A percentile compares a stretch with the other conserved stretches of the same genome.
phyloP scores from a whole-genome alignment of 2,888 invertebrate genomes.

The Clanis bilineata region DNA sequence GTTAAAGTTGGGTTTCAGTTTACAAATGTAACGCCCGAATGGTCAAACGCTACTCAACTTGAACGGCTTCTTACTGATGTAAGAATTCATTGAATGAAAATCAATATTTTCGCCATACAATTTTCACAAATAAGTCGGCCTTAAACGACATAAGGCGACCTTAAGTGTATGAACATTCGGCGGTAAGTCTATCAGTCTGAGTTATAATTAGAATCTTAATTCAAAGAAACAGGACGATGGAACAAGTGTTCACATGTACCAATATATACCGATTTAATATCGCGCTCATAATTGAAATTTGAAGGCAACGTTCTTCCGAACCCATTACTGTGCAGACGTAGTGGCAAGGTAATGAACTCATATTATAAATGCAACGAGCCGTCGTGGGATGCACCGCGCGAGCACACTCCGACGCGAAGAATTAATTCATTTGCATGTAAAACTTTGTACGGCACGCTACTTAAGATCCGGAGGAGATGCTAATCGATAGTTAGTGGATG shows the following conservation, averaged over 20 bases:
- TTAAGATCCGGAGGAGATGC: slow-evolving; percentile 48
- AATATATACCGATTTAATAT: slow-evolving; percentile 70
- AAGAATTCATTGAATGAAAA: too few relatives aligned
- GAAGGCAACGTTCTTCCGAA: slow-evolving; percentile 76
- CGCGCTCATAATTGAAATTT: slow-evolving; percentile 78
- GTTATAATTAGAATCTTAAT: slow-evolving; percentile 26
- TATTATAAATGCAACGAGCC: slow-evolving; percentile 81
- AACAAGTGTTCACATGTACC: slow-evolving; percentile 34
- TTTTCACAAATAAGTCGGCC: too few relatives aligned
- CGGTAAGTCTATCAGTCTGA: too few relatives aligned
- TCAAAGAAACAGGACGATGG: slow-evolving; percentile 18
- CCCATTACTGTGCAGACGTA: slow-evolving; percentile 70
- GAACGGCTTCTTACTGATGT: too few relatives aligned
- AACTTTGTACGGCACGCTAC: slow-evolving; percentile 64
- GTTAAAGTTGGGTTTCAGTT: too few relatives aligned
- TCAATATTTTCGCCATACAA: too few relatives aligned
- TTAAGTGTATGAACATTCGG: too few relatives aligned
- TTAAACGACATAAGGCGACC: too few relatives aligned
- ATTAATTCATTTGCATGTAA: slow-evolving; percentile 82
- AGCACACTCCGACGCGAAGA: slow-evolving; percentile 71
- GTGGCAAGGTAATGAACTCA: slow-evolving; percentile 75
- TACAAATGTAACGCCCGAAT: too few relatives aligned
- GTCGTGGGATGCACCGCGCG: slow-evolving; percentile 67
- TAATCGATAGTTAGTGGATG: slow-evolving; percentile 26
- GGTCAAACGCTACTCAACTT: too few relatives aligned